These are phyloP conservation scores for Lacerta bilineata DNA, from an alignment of 2,797 vertebrate genomes.

Conservation along the genomic window DNA sequence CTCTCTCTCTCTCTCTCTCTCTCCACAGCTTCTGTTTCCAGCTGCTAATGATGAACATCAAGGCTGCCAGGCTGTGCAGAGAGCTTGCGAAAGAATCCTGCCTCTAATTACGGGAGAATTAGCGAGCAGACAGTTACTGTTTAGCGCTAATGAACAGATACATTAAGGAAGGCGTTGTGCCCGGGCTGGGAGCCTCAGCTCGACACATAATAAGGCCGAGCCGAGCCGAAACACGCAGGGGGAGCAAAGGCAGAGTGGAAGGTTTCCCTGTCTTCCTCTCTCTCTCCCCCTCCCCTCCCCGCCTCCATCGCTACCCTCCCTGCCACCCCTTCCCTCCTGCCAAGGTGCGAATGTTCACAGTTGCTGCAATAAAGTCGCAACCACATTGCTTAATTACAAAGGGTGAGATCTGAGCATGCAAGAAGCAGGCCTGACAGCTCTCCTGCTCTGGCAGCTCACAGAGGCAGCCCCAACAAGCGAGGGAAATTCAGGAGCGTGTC, in stretches of 20 bases:
- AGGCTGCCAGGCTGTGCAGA: slow-evolving; percentile 64
- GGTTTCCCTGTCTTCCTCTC: neutral
- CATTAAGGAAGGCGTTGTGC: slow-evolving; percentile 71
- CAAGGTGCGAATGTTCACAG: slow-evolving; percentile 50
- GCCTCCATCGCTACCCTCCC: too few relatives aligned
- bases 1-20: neutral
- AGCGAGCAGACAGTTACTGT: slow-evolving; percentile 75
- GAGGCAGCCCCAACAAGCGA: neutral
- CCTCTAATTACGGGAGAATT: slow-evolving; percentile 77
- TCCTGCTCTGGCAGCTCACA: too few relatives aligned
- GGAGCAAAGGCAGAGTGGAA: slow-evolving; percentile 26
- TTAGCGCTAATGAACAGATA: slow-evolving; percentile 77
- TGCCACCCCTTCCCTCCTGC: neutral
- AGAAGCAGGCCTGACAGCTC: too few relatives aligned
- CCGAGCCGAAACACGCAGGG: slow-evolving; percentile 58
- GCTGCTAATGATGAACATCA: slow-evolving; percentile 73
- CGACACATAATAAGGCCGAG: slow-evolving; percentile 64
- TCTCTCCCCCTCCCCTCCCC: fast-evolving
- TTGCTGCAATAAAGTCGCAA: neutral
- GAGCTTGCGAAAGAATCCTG: slow-evolving; percentile 65
- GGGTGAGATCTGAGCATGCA: neutral
- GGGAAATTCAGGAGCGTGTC: neutral
- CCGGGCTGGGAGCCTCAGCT: slow-evolving; percentile 65
- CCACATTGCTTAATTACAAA: neutral
- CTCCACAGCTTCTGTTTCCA: slow-evolving; percentile 66